Evolutionary conservation across 1,140 invertebrate species (phyloP).

Genomic region (Brachionus sp.): DNA sequence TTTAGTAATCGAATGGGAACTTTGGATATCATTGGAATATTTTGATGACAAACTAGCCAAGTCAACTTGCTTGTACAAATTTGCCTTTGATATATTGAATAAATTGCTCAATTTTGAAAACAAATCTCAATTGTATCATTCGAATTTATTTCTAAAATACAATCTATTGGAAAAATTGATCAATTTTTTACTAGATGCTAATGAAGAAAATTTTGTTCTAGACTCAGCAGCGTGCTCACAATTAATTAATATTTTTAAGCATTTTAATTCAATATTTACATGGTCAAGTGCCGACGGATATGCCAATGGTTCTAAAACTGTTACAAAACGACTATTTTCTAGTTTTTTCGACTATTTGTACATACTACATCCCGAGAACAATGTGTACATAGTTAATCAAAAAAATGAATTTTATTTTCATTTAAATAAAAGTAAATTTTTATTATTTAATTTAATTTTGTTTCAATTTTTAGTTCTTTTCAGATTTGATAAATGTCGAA

Average conservation of each 20-base stretch:
- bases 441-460: background rate
- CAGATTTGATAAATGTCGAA: background rate
- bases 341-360: conserved; percentile 40
- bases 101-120: conserved; percentile 14
- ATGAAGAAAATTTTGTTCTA: background rate
- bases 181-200: conserved; percentile 1
- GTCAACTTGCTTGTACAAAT: background rate
- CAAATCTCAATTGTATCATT: conserved; percentile 6
- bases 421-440: conserved; percentile 20
- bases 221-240: background rate
- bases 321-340: background rate
- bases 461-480: background rate
- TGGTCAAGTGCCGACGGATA: background rate
- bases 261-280: conserved; percentile 15
- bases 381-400: conserved; percentile 37
- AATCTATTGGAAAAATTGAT: conserved; percentile 26
- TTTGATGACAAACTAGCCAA: background rate
- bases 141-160: conserved; percentile 8
- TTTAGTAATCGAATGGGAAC: conserved; percentile 27
- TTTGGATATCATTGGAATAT: background rate
- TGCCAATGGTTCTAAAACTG: background rate
- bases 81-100: conserved; percentile 16
- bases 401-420: conserved; percentile 42
- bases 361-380: conserved; percentile 32
- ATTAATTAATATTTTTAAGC: conserved; percentile 27